Conservation (phyloP, 1,140 invertebrate genomes). For the Drosophila arizonae region DNA sequence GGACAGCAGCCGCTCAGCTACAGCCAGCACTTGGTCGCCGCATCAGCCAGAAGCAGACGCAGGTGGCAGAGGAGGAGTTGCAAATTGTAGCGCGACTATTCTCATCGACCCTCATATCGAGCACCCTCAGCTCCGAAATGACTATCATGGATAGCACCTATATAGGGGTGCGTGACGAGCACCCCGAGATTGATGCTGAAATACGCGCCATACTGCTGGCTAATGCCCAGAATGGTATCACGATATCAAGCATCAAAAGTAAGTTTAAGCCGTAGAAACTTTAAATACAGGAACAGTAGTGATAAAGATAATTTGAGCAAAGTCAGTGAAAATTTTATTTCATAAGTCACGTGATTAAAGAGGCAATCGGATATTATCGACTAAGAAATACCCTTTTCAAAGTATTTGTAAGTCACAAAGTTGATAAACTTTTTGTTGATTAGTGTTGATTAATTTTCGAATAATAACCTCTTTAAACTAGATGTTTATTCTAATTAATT, state of each 20-base stretch:
- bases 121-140: slow-evolving; percentile 49
- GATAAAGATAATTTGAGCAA: no score
- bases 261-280: slow-evolving; percentile 17
- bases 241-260: slow-evolving; percentile 78
- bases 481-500: no score
- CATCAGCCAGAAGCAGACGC: slow-evolving; percentile 9
- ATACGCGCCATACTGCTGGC: slow-evolving; percentile 72
- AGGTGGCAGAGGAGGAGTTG: slow-evolving; percentile 38
- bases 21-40: slow-evolving; percentile 3
- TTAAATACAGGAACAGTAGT: no score
- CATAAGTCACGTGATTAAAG: no score
- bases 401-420: no score
- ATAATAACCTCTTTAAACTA: no score
- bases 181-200: slow-evolving; percentile 74
- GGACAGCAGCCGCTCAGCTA: slow-evolving; percentile 5
- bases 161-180: slow-evolving; percentile 61
- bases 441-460: no score
- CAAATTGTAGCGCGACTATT: slow-evolving; percentile 64
- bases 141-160: slow-evolving; percentile 68
- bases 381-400: no score
- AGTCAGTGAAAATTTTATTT: no score
- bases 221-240: slow-evolving; percentile 77
- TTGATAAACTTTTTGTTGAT: no score
- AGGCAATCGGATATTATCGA: no score
- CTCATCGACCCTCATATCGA: slow-evolving; percentile 64